Conservation (phyloP, 2,113 vertebrate species). For the Crotalus horridus region DNA sequence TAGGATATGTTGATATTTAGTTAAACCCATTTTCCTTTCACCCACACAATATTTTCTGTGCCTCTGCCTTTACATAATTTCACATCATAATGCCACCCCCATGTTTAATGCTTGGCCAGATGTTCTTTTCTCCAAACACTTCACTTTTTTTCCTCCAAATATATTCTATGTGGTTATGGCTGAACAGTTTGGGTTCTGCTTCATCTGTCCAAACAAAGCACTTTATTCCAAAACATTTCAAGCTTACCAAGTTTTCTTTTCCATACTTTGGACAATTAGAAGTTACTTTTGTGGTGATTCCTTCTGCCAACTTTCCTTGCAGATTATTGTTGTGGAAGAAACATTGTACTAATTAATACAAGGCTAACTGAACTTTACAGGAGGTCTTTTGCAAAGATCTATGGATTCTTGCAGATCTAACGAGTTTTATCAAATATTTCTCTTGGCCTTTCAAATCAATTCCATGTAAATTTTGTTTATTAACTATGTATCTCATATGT, state of each 20-base stretch:
- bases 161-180: neutral
- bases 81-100: neutral
- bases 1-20: neutral
- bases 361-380: neutral
- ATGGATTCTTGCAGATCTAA: neutral
- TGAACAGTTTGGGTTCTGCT: neutral
- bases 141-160: neutral
- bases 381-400: too few species aligned
- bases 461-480: neutral
- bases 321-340: neutral
- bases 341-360: neutral
- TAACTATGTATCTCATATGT: neutral
- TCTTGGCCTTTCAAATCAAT: neutral
- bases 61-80: neutral
- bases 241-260: neutral
- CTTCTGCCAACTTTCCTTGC: neutral
- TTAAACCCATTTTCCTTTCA: neutral
- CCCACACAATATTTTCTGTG: neutral
- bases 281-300: neutral
- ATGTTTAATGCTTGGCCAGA: neutral
- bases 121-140: neutral
- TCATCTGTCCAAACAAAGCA: neutral
- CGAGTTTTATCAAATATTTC: neutral
- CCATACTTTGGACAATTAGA: neutral
- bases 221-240: neutral